Evolutionary conservation across 1,140 invertebrate species (phyloP), one percentile per base, ranked within the genome.

Genomic region (Bombus superbus): DNA sequence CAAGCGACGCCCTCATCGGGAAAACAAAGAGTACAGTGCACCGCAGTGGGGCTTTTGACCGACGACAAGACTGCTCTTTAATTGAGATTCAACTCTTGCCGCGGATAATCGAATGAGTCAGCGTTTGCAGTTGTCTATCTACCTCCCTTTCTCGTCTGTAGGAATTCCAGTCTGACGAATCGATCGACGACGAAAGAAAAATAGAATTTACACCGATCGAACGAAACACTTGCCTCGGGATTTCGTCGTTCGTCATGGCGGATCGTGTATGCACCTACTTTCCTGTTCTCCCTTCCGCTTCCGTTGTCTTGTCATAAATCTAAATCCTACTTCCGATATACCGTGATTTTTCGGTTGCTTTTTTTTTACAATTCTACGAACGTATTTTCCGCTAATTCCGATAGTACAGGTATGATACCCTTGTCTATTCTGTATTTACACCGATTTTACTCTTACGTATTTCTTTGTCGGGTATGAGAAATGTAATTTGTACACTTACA

Each of bases 31-130:
- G 62, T 28, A n/a, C 73, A 44, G 42, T 22, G 35, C 62, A 38
- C 25, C 32, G 38, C 44, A 28, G 44, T 38, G 44, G 10, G 81
- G 81, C 81, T 77, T 77, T 83, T 83, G 81, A 83, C 81, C 81
- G 81, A 22, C 81, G 74, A 83, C 74, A 83, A 78, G 82, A 78
- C 82, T 44, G 74, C 73, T 83, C 74, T 77, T 78, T 83, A 83
- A 83, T 83, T 83, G 82, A 83, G 82, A 83, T 83, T 83, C 82
- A 83, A 83, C 82, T 83, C 82, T 35, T 71, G 82, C 38, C 82
- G 57, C 64, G 82, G 75, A 57, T 83, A 83, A 83, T 83, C 82
- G 74, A 69, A 64, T 83, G 82, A 83, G 82, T 83, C 82, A 83
- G 82, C 82, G 64, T 10, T 59, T 9, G 75, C 74, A 28, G 75